Conservation (phyloP, 2,797 vertebrate genomes). For the Pteronotus mesoamericanus region DNA sequence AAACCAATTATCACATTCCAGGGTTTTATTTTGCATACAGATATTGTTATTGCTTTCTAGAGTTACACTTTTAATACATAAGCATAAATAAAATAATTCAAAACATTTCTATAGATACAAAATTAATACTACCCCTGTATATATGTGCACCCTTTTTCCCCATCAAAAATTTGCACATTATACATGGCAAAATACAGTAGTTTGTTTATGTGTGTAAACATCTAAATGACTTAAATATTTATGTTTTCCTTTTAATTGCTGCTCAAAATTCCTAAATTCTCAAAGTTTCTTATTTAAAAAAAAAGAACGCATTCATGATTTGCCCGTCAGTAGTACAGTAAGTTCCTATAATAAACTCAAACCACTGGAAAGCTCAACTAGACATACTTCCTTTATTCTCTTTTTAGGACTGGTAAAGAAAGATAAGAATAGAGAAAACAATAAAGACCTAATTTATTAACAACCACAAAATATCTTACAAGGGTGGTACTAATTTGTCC, state of each 20-base stretch:
- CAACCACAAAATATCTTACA: background rate
- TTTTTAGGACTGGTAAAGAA: background rate
- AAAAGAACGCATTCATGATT: background rate
- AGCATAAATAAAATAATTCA: no score
- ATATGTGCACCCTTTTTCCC: no score
- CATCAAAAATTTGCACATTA: no score
- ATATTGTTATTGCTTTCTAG: no score
- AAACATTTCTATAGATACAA: no score
- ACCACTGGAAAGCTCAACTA: background rate
- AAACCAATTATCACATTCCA: no score
- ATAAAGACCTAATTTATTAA: background rate
- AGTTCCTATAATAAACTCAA: background rate
- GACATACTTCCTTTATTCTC: background rate
- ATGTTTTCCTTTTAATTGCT: conserved; percentile 6
- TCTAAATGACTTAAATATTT: conserved; percentile 48
- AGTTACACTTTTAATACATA: no score
- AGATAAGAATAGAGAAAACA: conserved; percentile 29
- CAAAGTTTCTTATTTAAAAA: conserved; percentile 39
- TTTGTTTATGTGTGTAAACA: conserved; percentile 39
- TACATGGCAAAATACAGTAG: background rate
- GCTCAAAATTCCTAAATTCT: conserved; percentile 9
- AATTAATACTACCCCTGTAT: no score
- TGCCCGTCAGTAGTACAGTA: background rate
- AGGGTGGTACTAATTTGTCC: background rate
- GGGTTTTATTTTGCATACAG: no score